phyloP scores from a whole-genome alignment of 1,140 invertebrate species.

The Maconellicoccus hirsutus region DNA sequence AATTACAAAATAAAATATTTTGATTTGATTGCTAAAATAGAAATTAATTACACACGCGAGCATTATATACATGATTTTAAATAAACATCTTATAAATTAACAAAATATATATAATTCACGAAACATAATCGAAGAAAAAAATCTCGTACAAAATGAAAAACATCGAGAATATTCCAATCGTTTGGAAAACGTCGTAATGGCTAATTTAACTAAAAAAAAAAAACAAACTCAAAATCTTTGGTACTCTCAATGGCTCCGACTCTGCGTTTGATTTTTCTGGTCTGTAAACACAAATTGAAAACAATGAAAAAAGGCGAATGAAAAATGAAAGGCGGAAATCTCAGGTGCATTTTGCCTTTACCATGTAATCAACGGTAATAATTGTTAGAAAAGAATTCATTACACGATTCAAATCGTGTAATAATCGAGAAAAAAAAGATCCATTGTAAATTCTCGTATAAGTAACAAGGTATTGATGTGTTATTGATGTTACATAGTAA shows the following conservation, averaged over 20 bases:
- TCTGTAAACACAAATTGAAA: not conserved
- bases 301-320: not conserved
- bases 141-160: too few relatives aligned
- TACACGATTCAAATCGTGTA: not conserved
- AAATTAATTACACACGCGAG: conserved; percentile 4
- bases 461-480: not conserved
- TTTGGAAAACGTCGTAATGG: not conserved
- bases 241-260: not conserved
- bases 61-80: not conserved
- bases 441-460: not conserved
- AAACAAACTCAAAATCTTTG: not conserved
- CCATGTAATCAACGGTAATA: not conserved
- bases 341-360: not conserved
- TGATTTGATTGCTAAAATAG: not conserved
- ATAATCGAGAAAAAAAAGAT: not conserved
- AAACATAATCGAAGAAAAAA: not conserved
- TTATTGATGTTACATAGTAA: not conserved
- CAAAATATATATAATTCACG: not conserved
- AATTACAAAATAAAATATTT: not conserved
- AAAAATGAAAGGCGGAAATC: conserved; percentile 1
- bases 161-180: not conserved
- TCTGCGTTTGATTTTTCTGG: not conserved
- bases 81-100: not conserved
- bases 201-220: not conserved
- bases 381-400: not conserved